Conservation (phyloP, 2,113 vertebrate species). For the Clarias gariepinus region DNA sequence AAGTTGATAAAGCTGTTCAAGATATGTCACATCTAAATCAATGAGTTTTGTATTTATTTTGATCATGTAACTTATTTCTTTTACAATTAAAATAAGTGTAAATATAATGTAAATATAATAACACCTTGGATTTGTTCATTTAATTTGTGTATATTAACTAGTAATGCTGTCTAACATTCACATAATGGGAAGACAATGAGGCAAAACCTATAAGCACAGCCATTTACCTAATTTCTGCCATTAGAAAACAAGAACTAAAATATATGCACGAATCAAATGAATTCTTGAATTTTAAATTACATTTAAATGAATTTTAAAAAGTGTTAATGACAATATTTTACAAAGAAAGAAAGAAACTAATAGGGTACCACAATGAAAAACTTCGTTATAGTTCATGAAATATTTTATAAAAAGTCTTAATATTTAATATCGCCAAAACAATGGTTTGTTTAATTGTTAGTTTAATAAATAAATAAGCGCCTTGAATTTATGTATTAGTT, state of each 20-base stretch:
- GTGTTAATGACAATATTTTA: too few species aligned
- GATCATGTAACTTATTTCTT: background rate
- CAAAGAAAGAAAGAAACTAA: background rate
- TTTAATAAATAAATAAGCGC: background rate
- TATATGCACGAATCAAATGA: background rate
- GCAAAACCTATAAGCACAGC: background rate
- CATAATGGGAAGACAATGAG: background rate
- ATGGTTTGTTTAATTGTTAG: background rate
- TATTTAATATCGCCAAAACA: background rate
- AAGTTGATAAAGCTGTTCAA: background rate
- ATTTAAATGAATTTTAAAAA: too few species aligned
- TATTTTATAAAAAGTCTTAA: background rate
- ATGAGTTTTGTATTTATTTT: background rate
- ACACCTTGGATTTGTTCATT: background rate
- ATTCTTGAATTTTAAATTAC: too few species aligned
- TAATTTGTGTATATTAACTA: background rate
- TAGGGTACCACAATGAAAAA: background rate
- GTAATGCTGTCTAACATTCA: background rate
- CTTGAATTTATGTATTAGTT: background rate
- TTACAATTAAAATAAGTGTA: background rate
- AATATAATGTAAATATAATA: background rate
- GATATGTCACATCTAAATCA: background rate
- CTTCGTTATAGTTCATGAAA: background rate
- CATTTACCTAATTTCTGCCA: background rate
- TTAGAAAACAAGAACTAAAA: background rate